Percentiles rank a stretch among this genome's conserved stretches.
Conservation (phyloP, 2,888 invertebrate species). For the Rhabditoides inermis region DNA sequence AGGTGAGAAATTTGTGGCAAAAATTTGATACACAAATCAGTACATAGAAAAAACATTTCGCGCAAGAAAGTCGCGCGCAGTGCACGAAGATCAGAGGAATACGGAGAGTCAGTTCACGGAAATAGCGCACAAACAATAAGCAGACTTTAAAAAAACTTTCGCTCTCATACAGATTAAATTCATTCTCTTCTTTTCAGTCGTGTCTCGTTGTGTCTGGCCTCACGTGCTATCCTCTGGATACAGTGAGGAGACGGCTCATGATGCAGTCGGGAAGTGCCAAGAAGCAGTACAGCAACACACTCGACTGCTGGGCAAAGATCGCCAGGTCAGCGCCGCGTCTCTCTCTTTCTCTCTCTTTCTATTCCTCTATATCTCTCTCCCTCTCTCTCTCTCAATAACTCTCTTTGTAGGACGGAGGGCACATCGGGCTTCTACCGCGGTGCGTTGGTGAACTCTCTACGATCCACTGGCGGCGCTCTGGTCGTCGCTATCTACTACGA, state of each 20-base stretch:
- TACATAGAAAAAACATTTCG: too few species aligned
- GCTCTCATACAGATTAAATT: too few species aligned
- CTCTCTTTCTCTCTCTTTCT: neutral
- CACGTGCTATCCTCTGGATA: conserved; percentile 45
- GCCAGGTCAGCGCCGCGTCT: conserved; percentile 17
- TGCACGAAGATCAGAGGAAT: too few species aligned
- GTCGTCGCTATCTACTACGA: conserved; percentile 48
- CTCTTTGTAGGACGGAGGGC: conserved; percentile 35
- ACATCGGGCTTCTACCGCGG: conserved; percentile 34
- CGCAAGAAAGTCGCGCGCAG: too few species aligned
- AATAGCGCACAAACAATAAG: too few species aligned
- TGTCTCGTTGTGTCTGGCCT: conserved; percentile 36
- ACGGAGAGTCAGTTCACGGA: too few species aligned
- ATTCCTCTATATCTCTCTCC: conserved; percentile 3
- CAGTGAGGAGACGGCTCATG: conserved; percentile 45
- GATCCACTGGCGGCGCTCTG: conserved; percentile 43
- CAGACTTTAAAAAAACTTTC: too few species aligned
- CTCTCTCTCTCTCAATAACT: neutral
- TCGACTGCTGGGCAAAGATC: conserved; percentile 33
- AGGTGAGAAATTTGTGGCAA: conserved; percentile 45
- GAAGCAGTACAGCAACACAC: conserved; percentile 27
- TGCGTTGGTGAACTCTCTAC: conserved; percentile 37
- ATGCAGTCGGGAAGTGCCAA: conserved; percentile 35
- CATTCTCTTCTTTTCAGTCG: conserved; percentile 30
- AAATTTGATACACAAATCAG: too few species aligned